Conservation (phyloP, 2,888 invertebrate species). For the Megalurothrips usitatus region DNA sequence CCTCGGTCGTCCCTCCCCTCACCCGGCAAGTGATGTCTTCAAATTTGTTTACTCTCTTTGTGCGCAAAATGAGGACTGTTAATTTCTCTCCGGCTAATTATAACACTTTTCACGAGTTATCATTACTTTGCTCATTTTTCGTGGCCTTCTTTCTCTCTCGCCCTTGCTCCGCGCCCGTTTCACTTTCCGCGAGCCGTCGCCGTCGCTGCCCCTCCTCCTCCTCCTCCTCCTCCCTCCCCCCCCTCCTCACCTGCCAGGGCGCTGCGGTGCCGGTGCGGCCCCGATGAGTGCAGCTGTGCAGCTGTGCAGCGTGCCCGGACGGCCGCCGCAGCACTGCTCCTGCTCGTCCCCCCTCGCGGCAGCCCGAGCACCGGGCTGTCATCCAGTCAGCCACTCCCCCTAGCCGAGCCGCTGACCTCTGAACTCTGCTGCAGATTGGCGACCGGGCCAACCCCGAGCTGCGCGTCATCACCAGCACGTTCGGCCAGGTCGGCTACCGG, state of each 20-base stretch:
- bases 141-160: neutral
- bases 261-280: no score
- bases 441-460: constrained; percentile 81
- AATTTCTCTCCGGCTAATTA: constrained; percentile 22
- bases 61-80: constrained; percentile 19
- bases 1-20: neutral
- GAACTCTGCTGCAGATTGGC: constrained; percentile 64
- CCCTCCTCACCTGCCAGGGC: neutral
- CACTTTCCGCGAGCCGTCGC: no score
- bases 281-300: no score
- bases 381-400: no score
- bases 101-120: constrained; percentile 17
- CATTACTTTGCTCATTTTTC: neutral
- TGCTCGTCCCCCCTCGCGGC: no score
- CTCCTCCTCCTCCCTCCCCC: neutral
- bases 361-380: no score
- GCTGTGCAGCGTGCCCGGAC: no score
- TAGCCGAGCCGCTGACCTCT: neutral
- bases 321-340: no score
- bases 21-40: constrained; percentile 7
- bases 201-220: no score
- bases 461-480: constrained; percentile 79
- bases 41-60: constrained; percentile 27
- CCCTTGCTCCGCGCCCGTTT: neutral
- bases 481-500: constrained; percentile 78